Evolutionary conservation across 1,140 invertebrate genomes (phyloP).

Genomic region (Drosophila busckii): DNA sequence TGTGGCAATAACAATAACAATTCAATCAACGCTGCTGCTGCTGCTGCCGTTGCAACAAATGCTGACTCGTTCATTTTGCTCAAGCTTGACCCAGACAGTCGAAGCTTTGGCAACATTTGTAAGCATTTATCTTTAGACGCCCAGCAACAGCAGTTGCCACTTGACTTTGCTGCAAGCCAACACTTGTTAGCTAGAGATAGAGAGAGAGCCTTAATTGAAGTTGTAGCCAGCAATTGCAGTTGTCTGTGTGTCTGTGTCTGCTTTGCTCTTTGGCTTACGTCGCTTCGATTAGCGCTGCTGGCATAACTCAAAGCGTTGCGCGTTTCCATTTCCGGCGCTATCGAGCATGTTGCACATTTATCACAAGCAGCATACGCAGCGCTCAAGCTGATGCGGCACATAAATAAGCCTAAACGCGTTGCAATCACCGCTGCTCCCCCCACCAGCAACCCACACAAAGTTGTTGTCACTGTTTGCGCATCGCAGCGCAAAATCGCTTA

Average conservation of each 20-base stretch:
- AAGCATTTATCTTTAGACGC: constrained; percentile 29
- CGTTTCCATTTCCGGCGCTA: constrained; percentile 56
- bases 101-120: constrained; percentile 27
- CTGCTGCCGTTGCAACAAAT: constrained; percentile 58
- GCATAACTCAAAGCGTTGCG: constrained; percentile 57
- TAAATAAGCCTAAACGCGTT: constrained; percentile 53
- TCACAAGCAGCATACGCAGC: constrained; percentile 35
- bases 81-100: constrained; percentile 15
- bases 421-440: constrained; percentile 31
- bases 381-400: constrained; percentile 32
- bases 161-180: constrained; percentile 49
- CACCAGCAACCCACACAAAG: constrained; percentile 37
- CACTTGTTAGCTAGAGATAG: constrained; percentile 13
- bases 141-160: constrained; percentile 25
- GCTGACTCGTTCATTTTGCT: constrained; percentile 69
- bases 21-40: constrained; percentile 60
- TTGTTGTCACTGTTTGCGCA: constrained; percentile 51
- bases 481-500: constrained; percentile 64
- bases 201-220: constrained; percentile 42
- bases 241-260: not conserved
- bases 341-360: constrained; percentile 46
- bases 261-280: not conserved
- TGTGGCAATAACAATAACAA: constrained; percentile 61
- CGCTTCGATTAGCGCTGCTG: constrained; percentile 29
- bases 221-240: constrained; percentile 7